Evolutionary conservation across 2,113 vertebrate genomes (phyloP).

Genomic region (Petrocephalus zakoni): DNA sequence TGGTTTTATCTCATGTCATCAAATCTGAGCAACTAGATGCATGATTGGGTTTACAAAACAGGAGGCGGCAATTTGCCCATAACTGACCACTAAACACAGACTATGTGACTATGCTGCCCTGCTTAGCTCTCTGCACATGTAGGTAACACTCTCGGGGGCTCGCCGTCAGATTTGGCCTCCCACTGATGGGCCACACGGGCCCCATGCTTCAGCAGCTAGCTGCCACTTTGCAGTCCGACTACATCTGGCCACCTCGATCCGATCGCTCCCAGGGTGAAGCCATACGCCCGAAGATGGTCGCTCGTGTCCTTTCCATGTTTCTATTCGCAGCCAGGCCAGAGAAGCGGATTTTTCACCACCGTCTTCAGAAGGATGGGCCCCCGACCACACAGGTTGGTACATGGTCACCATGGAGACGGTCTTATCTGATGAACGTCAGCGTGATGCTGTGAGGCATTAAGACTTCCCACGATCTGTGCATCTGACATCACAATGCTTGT

Average conservation of each 20-base stretch:
- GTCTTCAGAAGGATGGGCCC: neutral
- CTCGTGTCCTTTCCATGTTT: neutral
- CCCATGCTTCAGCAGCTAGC: neutral
- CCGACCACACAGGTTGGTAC: neutral
- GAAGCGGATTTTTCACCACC: too few relatives aligned
- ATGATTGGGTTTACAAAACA: neutral
- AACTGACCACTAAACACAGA: conserved; percentile 10
- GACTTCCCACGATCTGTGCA: neutral
- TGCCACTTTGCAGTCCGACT: neutral
- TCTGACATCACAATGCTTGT: neutral
- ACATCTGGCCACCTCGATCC: neutral
- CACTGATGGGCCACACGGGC: neutral
- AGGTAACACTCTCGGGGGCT: neutral
- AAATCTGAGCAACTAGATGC: neutral
- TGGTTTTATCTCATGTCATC: neutral
- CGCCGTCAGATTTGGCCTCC: neutral
- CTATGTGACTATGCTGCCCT: neutral
- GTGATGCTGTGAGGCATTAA: neutral
- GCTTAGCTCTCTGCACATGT: neutral
- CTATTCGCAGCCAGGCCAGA: too few relatives aligned
- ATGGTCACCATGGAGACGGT: neutral
- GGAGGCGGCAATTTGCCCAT: neutral
- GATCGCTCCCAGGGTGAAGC: neutral
- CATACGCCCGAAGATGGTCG: neutral
- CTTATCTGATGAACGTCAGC: neutral